Evolutionary conservation across 92 coral and sea anemone species (phyloP), one percentile per base, ranked within the genome.

Genomic region (Porites rus): DNA sequence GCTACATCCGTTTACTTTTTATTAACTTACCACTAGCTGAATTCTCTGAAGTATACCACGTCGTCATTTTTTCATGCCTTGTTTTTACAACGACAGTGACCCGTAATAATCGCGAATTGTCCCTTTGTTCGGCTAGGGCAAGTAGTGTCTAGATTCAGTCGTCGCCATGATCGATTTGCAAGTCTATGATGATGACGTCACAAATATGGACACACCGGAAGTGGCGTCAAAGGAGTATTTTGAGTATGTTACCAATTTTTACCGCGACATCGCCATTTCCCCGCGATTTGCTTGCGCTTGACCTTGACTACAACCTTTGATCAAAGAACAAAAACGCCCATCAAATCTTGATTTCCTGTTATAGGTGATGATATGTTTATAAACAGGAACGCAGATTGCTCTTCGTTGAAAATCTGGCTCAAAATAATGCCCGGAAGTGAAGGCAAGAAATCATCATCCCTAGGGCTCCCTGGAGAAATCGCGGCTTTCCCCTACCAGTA

Each of bases 31-130:
- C 98, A 88, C 90, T 81, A 54, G 93, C 65, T 68, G 89, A 90
- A 19, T 84, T 88, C 66, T 87, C 94, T 17, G 95, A 77, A 21
- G 94, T 82, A 52, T 92, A 94, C 98, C 98, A 94, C 63, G 98
- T 94, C 76, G 92, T 88, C 98, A 94, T 94, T 52, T 75, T 87
- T 86, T 74, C 31, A 52, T 74, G 68, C 16, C 28, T 69, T 38
- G 16, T 56, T 84, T 79, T 72, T 91, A 51, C 43, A 65, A 50
- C 72, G 25, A 24, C 87, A 12, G 28, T 25, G 68, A 43, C 12
- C 14, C 38, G 67, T 43, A 21, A 16, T 53, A 52, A 43, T 80
- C 59, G 66, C 18, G 24, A 24, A 69, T 52, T 52, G 25, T 25
- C 82, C 77, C 83, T 85, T 70, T 75, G 85, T 82, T 77, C 46